phyloP scores from a whole-genome alignment of 2,888 invertebrate genomes.

The Lycia hirtaria region DNA sequence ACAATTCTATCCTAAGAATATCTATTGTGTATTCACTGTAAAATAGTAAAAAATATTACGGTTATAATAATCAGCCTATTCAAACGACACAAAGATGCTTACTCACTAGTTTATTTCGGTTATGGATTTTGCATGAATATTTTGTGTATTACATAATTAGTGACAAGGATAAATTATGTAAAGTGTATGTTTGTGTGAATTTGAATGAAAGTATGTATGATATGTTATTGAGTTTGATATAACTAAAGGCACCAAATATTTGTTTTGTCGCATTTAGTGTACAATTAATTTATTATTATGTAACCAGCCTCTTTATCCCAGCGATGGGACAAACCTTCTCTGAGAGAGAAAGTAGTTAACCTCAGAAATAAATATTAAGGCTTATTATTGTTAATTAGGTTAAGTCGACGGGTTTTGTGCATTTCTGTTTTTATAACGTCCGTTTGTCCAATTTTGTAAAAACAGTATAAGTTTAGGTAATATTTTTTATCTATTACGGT shows the following conservation, averaged over 20 bases:
- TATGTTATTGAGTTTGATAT: constrained; percentile 48
- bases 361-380: constrained; percentile 28
- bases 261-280: constrained; percentile 45
- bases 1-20: constrained; percentile 16
- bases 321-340: neutral
- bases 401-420: constrained; percentile 84
- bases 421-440: constrained; percentile 67
- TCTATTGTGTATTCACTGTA: constrained; percentile 22
- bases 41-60: constrained; percentile 38
- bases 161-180: constrained; percentile 39
- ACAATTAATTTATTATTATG: constrained; percentile 44
- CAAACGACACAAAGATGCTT: constrained; percentile 53
- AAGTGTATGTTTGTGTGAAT: constrained; percentile 39
- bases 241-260: constrained; percentile 63
- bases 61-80: constrained; percentile 42
- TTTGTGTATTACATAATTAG: constrained; percentile 4
- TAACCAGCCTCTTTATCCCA: constrained; percentile 14
- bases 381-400: constrained; percentile 45
- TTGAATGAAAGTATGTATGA: constrained; percentile 25
- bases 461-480: constrained; percentile 55
- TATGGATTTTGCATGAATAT: constrained; percentile 28
- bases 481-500: constrained; percentile 61
- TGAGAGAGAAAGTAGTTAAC: neutral
- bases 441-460: constrained; percentile 82
- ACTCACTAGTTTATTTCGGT: constrained; percentile 32